Percentiles rank a stretch among this genome's conserved stretches.
Conservation (phyloP, 1,140 invertebrate species). For the Octopus sinensis region DNA sequence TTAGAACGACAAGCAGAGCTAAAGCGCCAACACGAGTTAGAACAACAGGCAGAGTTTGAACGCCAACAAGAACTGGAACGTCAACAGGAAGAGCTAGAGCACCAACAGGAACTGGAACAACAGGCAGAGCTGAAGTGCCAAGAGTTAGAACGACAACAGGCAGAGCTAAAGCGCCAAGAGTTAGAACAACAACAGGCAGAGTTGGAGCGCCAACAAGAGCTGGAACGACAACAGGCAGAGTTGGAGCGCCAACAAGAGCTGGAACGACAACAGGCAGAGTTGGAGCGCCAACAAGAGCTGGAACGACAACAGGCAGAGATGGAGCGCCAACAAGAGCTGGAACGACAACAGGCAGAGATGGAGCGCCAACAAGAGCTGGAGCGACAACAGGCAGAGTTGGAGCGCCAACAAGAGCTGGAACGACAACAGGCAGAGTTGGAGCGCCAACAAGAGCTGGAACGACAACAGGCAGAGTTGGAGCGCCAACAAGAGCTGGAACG, state of each 20-base stretch:
- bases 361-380: too few relatives aligned
- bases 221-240: neutral
- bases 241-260: neutral
- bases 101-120: neutral
- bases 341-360: too few relatives aligned
- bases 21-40: neutral
- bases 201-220: neutral
- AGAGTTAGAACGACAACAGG: neutral
- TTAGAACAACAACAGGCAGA: neutral
- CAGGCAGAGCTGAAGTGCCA: neutral
- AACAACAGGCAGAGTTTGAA: neutral
- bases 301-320: too few relatives aligned
- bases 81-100: neutral
- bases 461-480: too few relatives aligned
- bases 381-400: too few relatives aligned
- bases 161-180: neutral
- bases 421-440: too few relatives aligned
- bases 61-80: neutral
- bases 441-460: too few relatives aligned
- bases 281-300: too few relatives aligned
- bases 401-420: too few relatives aligned
- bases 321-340: too few relatives aligned
- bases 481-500: too few relatives aligned
- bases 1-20: neutral
- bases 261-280: neutral